Evolutionary conservation across 1,140 invertebrate species (phyloP), one percentile per base, ranked within the genome.

Genomic region (Nephotettix cincticeps): DNA sequence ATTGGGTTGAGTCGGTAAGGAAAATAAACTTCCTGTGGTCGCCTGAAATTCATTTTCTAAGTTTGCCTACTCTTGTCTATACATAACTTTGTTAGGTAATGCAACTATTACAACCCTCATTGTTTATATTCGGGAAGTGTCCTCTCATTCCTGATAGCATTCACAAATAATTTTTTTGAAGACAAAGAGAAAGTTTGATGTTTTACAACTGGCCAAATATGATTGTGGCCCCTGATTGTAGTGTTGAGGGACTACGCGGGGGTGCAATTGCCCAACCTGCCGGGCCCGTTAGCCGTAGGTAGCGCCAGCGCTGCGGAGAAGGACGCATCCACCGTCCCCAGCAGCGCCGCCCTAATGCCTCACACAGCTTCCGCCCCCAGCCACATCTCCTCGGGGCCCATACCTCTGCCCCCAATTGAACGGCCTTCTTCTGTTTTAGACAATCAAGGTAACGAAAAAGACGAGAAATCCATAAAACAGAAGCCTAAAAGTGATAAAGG

Each of bases 231-330:
- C 6, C 14, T 11, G 6, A 19, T 61, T 61, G 28, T 40, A 74
- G 74, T 75, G 40, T 64, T 70, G 28, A 36, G 61, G 11, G 74
- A 75, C 40, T 67, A 73, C 51, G 69, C 65, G 13, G 74, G 74
- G 1, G 68, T 66, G 19, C 71, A 75, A 30, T 61, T 75, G 23
- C 74, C 74, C 4, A 40, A 36, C 9, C 29, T 72, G 19, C 67
- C 73, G 6, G 64, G 40, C 11, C 64, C 32, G 17, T 21, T 67
- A 21, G 28, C 61, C 11, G 19, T 65, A 29, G 30, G 30, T 3
- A 9, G 27, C n/a, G 11, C 28, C 17, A 23, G n/a, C 21, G 36
- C 25, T 19, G 64, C 36, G 14, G 64, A 67, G 4, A 67, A 43
- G 32, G 32, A 43, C 17, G 40, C 27, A 9, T 23, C 56, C 1